Conservation (phyloP, 2,888 invertebrate genomes). For the Bursaphelenchus okinawaensis region DNA sequence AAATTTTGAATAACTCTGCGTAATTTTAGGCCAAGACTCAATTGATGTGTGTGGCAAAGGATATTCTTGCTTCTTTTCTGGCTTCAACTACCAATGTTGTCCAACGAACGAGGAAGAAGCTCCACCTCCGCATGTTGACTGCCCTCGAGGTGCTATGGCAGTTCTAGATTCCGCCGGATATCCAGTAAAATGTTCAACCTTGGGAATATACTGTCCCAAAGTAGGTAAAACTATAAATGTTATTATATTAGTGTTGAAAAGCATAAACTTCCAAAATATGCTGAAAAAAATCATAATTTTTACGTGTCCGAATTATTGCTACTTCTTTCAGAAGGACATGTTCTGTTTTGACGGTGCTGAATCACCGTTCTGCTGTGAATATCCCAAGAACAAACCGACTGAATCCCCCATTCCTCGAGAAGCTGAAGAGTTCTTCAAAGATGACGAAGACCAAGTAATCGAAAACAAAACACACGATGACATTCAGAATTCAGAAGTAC, state of each 20-base stretch:
- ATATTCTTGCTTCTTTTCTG: conserved; percentile 55
- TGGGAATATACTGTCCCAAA: conserved; percentile 16
- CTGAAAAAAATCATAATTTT: conserved; percentile 9
- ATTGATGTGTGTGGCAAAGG: conserved; percentile 42
- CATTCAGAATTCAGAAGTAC: background rate
- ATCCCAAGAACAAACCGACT: conserved; percentile 2
- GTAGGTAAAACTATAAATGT: conserved; percentile 3
- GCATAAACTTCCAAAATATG: no score
- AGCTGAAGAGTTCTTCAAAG: conserved; percentile 12
- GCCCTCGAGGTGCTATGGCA: conserved; percentile 30
- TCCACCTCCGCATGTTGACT: conserved; percentile 16
- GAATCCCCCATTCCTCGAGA: background rate
- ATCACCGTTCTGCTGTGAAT: conserved; percentile 32
- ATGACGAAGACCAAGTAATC: conserved; percentile 1
- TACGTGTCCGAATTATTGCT: no score
- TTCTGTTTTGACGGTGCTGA: conserved; percentile 25
- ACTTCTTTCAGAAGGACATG: conserved; percentile 29
- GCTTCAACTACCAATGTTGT: conserved; percentile 56
- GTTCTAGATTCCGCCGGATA: conserved; percentile 26
- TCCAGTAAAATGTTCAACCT: conserved; percentile 20
- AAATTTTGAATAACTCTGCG: background rate
- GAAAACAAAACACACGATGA: conserved; percentile 7
- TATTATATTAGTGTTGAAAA: no score
- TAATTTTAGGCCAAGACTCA: conserved; percentile 36
- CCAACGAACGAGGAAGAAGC: conserved; percentile 46